Base-by-base conservation (phyloP, 2,888 invertebrate genomes). In the Rapana venosa region DNA sequence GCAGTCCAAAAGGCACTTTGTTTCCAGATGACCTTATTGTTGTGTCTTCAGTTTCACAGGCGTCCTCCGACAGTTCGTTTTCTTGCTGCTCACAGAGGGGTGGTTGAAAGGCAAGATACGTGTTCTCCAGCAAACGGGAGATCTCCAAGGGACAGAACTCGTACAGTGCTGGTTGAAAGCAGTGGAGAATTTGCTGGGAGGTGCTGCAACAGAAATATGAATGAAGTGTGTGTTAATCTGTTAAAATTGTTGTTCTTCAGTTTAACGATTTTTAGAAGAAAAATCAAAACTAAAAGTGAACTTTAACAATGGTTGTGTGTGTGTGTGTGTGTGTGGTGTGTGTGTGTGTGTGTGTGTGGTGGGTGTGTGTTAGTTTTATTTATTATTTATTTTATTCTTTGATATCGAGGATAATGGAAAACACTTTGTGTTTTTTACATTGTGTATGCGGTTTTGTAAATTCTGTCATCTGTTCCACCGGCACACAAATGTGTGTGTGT, bases 31-130 rank as follows among this genome's bases (percentile, higher is more conserved):
- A 79, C 79, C 17, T 35, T 26, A 35, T 22, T 32, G 79, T 32
- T 32, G 13, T 32, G 6, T 35, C 35, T 13, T 20, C 79, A 35
- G 32, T 32, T 2, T 4, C 74, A 11, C 30, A 8, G 11, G 26
- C 83, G 58, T 84, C 32, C 58, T 84, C 84, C 84, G 58, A 58
- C 58, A 84, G 30, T 1, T 13, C 30, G 58, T n/a, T 56, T 4
- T 11, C 8, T 1, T 6, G 15, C 5, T 15, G n/a, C 4, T 61
- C 4, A 61, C 61, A 86, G 58, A 86, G 66, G 22, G 86, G 66
- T 66, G 86, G 86, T 22, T 86, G 86, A 32, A 86, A 86, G 86
- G 86, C 86, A 17, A 61, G 86, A 30, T 61, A 86, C 26, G 30
- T 61, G 86, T 86, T 30, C 66, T 66, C 86, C 86, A 66, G 5